A percentile compares a stretch with the other conserved stretches of the same genome.
Evolutionary conservation across 2,888 invertebrate genomes (phyloP).

Genomic region (Geotrupes spiniger): DNA sequence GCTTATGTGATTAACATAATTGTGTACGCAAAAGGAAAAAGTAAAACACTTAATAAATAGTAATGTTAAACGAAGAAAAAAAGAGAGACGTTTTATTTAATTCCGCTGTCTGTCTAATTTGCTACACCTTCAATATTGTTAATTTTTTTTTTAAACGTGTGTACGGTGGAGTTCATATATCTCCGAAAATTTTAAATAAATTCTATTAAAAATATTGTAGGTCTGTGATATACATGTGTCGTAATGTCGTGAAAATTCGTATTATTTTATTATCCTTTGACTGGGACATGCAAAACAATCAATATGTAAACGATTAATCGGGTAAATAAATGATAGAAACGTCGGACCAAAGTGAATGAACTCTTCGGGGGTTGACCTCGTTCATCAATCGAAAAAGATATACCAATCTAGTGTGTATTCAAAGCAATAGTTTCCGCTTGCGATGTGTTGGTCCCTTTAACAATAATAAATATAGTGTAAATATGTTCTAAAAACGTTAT

Average conservation of each 20-base stretch:
- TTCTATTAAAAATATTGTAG: conserved; percentile 43
- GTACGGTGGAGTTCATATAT: background rate
- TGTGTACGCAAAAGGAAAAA: background rate
- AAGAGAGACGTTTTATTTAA: background rate
- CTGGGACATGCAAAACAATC: conserved; percentile 18
- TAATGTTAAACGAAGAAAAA: background rate
- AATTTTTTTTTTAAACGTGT: conserved; percentile 3
- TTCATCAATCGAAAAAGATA: conserved; percentile 9
- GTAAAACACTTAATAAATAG: conserved; percentile 2
- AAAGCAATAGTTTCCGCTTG: conserved; percentile 50
- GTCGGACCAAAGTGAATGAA: conserved; percentile 49
- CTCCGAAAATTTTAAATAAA: conserved; percentile 3
- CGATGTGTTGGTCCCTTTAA: conserved; percentile 46
- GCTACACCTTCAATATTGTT: conserved; percentile 14
- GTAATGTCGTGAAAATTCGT: conserved; percentile 38
- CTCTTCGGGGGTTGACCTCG: conserved; percentile 24
- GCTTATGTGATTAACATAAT: conserved; percentile 16
- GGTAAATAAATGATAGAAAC: conserved; percentile 38
- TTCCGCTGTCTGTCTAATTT: background rate
- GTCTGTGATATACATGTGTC: conserved; percentile 53
- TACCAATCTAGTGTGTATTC: conserved; percentile 45
- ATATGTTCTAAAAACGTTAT: conserved; percentile 8
- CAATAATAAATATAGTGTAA: conserved; percentile 23
- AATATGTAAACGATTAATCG: conserved; percentile 41
- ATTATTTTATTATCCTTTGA: conserved; percentile 2